Evolutionary conservation across 2,113 vertebrate genomes (phyloP).

Genomic region (Ophthalmolycus amberensis): DNA sequence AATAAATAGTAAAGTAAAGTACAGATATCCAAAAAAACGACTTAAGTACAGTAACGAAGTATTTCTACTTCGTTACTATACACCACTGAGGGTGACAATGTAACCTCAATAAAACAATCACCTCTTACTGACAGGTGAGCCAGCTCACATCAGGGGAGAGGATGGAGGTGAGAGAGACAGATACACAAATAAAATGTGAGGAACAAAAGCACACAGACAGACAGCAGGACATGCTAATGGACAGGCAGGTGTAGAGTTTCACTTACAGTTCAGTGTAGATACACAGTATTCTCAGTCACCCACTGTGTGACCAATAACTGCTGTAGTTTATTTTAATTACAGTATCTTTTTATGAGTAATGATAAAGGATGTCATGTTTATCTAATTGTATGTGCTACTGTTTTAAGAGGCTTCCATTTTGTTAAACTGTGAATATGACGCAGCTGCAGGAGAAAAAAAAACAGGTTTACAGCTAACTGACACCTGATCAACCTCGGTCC

Average conservation of each 20-base stretch:
- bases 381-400: neutral
- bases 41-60: too few species aligned
- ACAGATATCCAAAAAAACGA: too few species aligned
- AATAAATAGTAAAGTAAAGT: too few species aligned
- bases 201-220: slow-evolving; percentile 4
- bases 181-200: neutral
- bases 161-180: neutral
- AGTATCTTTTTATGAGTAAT: neutral
- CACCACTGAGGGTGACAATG: slow-evolving; percentile 30
- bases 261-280: neutral
- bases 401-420: neutral
- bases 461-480: neutral
- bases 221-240: neutral
- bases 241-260: slow-evolving; percentile 7
- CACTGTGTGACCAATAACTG: neutral
- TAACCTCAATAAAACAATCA: slow-evolving; percentile 23
- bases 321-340: neutral
- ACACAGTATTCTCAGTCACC: too few species aligned
- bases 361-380: neutral
- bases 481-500: neutral
- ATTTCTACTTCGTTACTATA: too few species aligned
- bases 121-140: slow-evolving; percentile 34
- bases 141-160: slow-evolving; percentile 2
- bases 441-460: neutral
- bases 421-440: neutral